Base-by-base conservation (phyloP, 1,140 invertebrate genomes). In the Periplaneta americana region DNA sequence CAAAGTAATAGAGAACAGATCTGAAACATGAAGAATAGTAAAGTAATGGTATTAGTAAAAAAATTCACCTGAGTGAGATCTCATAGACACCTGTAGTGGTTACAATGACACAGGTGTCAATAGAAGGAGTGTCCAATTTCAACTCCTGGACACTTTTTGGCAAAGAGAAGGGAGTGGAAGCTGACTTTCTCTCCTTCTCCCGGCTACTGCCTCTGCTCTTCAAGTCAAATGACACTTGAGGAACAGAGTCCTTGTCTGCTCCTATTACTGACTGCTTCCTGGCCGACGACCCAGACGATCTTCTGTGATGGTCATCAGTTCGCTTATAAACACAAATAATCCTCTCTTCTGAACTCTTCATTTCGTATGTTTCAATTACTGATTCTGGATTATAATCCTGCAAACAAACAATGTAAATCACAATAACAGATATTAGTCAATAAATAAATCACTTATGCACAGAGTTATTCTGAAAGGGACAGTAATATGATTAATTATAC, bases 91-190 rank as follows among this genome's bases (percentile, higher is more conserved):
- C 91, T 84, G 88, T 88, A 87, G 92, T 92, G 48, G 94, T 95
- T 32, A 96, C 90, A 80, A 95, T 88, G 84, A 95, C 88, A 87
- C 94, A 95, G 6, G 93, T 92, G 90, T 93, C 92, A 74, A 92
- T 86, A 83, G 86, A 87, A 83, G 89, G 87, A 83, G 89, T 85
- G 83, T 90, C 86, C 81, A 78, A n/a, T 66, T 66, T 66, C n/a
- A 66, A 66, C 13, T 66, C 48, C 48, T 66, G 22, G 8, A 66
- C 22, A 66, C 48, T 28, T n/a, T 66, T 66, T 28, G 48, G 48
- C 48, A 66, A 13, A 11, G 22, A 66, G 48, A 66, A 66, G 10
- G 48, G 48, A 9, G 22, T 10, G 6, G 22, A n/a, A 0, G n/a
- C 22, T n/a, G 48, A 28, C 4, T 66, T 66, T 66, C 28, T 66